A percentile compares a stretch with the other conserved stretches of the same genome.
These are phyloP conservation scores for Sinonovacula constricta DNA, from an alignment of 1,140 invertebrate genomes.

Conservation along the genomic window DNA sequence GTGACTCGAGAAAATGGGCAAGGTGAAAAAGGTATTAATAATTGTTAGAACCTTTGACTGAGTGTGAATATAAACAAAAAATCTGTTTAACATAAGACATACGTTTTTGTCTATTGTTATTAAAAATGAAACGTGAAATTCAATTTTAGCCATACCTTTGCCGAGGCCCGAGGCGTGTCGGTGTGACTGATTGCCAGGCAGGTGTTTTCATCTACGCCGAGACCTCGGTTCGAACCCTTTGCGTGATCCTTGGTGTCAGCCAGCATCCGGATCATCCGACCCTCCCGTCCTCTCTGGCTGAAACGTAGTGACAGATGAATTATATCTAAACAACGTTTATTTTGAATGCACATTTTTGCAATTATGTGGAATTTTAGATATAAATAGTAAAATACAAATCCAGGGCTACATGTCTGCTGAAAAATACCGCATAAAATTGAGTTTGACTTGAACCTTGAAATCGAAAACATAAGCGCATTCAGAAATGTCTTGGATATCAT, in stretches of 20 bases:
- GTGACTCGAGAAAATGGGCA: too few species aligned
- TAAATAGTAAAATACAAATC: neutral
- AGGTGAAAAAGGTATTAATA: too few species aligned
- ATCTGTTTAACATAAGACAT: too few species aligned
- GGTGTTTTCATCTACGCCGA: constrained; percentile 65
- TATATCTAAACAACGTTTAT: neutral
- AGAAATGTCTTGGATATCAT: too few species aligned
- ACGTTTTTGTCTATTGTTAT: too few species aligned
- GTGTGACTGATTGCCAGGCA: constrained; percentile 61
- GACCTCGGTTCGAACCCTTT: constrained; percentile 39
- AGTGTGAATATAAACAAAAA: too few species aligned
- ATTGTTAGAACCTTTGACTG: too few species aligned
- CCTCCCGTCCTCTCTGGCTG: constrained; percentile 71
- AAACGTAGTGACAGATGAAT: constrained; percentile 23
- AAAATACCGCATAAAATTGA: too few species aligned
- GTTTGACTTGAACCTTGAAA: too few species aligned
- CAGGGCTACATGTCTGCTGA: neutral
- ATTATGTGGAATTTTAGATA: neutral
- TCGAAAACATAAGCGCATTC: too few species aligned
- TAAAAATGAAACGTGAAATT: too few species aligned
- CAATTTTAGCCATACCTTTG: too few species aligned
- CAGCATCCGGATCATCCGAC: constrained; percentile 62
- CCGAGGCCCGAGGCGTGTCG: constrained; percentile 41
- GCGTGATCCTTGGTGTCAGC: constrained; percentile 52
- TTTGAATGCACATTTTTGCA: neutral